phyloP scores from a whole-genome alignment of 2,888 invertebrate genomes.

The Mythimna pallens region DNA sequence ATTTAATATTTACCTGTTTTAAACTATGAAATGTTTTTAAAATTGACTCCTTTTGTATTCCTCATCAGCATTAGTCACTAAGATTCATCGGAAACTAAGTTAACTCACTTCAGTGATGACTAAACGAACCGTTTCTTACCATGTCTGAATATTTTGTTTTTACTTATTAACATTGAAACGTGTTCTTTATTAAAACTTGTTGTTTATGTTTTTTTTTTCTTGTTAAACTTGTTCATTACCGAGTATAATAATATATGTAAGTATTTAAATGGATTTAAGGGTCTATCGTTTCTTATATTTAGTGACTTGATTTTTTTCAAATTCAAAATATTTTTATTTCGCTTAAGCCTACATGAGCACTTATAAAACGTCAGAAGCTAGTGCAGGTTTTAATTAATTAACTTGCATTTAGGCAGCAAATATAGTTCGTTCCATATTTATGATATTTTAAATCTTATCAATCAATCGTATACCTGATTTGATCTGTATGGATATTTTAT shows the following conservation, averaged over 20 bases:
- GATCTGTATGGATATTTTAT: too few species aligned
- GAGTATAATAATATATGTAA: constrained; percentile 27
- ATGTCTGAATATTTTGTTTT: constrained; percentile 25
- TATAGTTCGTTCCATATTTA: background rate
- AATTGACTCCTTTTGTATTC: constrained; percentile 5
- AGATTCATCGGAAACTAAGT: constrained; percentile 42
- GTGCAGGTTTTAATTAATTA: background rate
- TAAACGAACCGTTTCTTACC: constrained; percentile 35
- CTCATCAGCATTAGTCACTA: constrained; percentile 41
- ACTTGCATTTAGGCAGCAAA: constrained; percentile 1
- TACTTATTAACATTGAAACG: constrained; percentile 17
- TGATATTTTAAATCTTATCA: background rate
- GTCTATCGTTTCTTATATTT: constrained; percentile 8
- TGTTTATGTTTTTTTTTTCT: constrained; percentile 32
- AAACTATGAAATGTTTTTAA: background rate
- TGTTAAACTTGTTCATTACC: constrained; percentile 24
- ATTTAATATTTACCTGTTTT: constrained; percentile 3
- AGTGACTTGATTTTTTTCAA: background rate
- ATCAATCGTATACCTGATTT: background rate
- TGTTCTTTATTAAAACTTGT: constrained; percentile 27
- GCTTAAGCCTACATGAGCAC: too few species aligned
- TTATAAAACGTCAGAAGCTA: too few species aligned
- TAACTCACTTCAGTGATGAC: constrained; percentile 36
- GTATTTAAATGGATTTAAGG: constrained; percentile 28
- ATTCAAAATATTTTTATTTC: too few species aligned